Evolutionary conservation across 2,797 vertebrate species (phyloP), one percentile per base, ranked within the genome.

Genomic region (Trachops cirrhosus): DNA sequence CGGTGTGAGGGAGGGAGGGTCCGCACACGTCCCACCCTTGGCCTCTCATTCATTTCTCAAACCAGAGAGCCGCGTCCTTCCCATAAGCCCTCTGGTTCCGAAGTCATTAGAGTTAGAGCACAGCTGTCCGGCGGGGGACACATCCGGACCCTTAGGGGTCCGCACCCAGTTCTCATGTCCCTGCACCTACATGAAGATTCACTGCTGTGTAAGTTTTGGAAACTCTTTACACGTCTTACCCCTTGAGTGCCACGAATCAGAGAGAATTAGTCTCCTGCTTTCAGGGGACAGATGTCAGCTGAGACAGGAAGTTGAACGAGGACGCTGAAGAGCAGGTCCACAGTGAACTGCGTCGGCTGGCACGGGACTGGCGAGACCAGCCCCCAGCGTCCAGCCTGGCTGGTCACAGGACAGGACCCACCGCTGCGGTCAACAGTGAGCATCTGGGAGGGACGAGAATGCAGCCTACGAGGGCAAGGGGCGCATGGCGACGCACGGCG

Each of bases 401-500:
- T 62, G 85, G 78, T 39, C 75, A 87, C 4, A 80, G 64, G 92
- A 50, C 8, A 74, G 44, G 15, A 62, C 15, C 29, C 46, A 59
- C 7, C 73, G 59, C 26, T 57, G 64, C 19, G 29, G 84, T 46
- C 86, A 82, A 77, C 18, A 82, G 37, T 29, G 44, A 39, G 79
- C 22, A 71, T 39, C 83, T 91, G 41, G 44, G 82, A 84, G 37
- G 59, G 18, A 48, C 50, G 92, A 75, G 39, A 92, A 59, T 18
- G 48, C 9, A 34, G 26, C 71, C 73, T 59, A 8, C 37, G n/a
- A 96, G 59, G 39, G n/a, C 16, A n/a, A 89, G 32, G n/a, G 73
- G 77, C 46, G 18, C 34, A 39, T 34, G 10, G 22, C 2, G 57
- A 89, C 0, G 0, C 0, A 0, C 0, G 5, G 57, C 4, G 3